phyloP scores from a whole-genome alignment of 1,140 invertebrate genomes.

The Ostrea denselamellosa region DNA sequence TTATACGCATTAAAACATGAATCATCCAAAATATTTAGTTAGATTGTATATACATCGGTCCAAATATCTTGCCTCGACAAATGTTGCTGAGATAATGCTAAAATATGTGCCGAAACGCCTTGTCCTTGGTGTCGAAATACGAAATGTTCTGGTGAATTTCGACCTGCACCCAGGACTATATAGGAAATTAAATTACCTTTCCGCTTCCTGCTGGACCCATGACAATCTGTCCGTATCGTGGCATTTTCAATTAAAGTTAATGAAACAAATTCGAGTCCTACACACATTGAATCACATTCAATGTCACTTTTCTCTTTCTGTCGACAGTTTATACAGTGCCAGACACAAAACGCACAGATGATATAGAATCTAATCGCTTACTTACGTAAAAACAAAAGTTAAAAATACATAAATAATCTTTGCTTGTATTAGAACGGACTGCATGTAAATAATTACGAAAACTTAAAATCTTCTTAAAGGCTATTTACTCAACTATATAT shows the following conservation, averaged over 20 bases:
- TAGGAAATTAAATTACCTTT: conserved; percentile 83
- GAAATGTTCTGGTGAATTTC: too few relatives aligned
- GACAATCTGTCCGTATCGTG: conserved; percentile 93
- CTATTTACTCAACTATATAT: too few relatives aligned
- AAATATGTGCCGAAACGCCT: too few relatives aligned
- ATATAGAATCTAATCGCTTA: background rate
- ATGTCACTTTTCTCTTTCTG: background rate
- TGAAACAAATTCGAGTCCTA: background rate
- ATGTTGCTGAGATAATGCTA: too few relatives aligned
- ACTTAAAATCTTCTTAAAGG: too few relatives aligned
- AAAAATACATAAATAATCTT: background rate
- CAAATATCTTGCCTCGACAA: too few relatives aligned
- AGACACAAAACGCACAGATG: background rate
- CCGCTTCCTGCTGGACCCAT: conserved; percentile 97
- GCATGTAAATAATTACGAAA: too few relatives aligned
- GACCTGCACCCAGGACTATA: too few relatives aligned
- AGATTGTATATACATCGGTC: too few relatives aligned
- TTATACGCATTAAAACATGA: too few relatives aligned
- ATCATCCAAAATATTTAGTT: too few relatives aligned
- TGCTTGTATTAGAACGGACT: background rate
- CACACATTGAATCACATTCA: background rate
- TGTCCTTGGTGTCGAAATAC: too few relatives aligned
- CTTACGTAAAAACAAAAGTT: background rate
- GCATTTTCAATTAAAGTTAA: conserved; percentile 60
- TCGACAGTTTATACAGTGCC: background rate